Conservation (phyloP, 2,888 invertebrate species). For the Seira musarum region DNA sequence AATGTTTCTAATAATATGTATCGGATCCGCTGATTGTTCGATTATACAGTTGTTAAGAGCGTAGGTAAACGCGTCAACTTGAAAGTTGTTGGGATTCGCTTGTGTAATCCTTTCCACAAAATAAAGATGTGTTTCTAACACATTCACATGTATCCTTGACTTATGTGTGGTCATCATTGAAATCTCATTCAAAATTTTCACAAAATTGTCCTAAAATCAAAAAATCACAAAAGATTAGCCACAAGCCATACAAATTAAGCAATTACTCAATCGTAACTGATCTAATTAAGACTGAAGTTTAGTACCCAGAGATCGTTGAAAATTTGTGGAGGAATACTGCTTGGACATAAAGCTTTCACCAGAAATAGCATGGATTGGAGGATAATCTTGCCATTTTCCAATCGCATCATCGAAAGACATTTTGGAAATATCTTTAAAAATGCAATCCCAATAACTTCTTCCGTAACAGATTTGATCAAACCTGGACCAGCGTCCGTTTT, state of each 20-base stretch:
- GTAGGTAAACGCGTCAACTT: slow-evolving; percentile 15
- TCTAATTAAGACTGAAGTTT: too few species aligned
- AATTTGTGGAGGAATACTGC: too few species aligned
- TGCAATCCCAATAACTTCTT: too few species aligned
- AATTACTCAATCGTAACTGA: too few species aligned
- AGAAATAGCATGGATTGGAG: too few species aligned
- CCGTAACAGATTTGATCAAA: too few species aligned
- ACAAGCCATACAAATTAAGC: not conserved
- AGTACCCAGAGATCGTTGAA: too few species aligned
- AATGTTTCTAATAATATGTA: slow-evolving; percentile 21
- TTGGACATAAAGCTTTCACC: slow-evolving; percentile 18
- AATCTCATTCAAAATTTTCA: slow-evolving; percentile 16
- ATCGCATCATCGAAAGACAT: too few species aligned
- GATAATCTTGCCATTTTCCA: too few species aligned
- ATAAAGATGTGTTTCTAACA: slow-evolving; percentile 27
- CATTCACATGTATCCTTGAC: slow-evolving; percentile 16
- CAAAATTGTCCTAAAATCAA: not conserved
- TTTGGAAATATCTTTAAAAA: too few species aligned
- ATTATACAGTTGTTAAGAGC: slow-evolving; percentile 21
- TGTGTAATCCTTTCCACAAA: slow-evolving; percentile 23
- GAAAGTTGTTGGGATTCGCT: not conserved
- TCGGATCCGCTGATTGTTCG: not conserved
- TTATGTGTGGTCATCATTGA: not conserved
- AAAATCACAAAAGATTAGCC: too few species aligned
- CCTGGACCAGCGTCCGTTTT: too few species aligned